phyloP scores from a whole-genome alignment of 2,888 invertebrate species.

The Noctua fimbriata region DNA sequence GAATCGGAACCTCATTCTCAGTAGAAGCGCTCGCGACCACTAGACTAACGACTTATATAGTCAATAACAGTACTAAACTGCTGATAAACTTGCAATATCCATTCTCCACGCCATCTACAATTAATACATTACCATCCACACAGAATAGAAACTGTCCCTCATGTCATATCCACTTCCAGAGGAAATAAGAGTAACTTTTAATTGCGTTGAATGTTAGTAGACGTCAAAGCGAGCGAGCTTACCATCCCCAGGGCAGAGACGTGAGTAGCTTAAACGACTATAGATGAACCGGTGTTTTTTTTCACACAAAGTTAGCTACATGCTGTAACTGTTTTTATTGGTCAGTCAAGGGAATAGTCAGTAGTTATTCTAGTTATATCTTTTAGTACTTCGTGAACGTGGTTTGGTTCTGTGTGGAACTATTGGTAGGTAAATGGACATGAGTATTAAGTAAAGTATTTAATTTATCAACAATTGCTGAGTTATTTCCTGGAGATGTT shows the following conservation, averaged over 20 bases:
- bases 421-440: neutral
- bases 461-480: neutral
- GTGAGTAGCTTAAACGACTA: slow-evolving; percentile 49
- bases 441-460: neutral
- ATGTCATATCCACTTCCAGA: slow-evolving; percentile 55
- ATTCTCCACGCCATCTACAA: neutral
- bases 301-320: slow-evolving; percentile 35
- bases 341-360: slow-evolving; percentile 36
- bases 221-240: slow-evolving; percentile 60
- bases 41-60: neutral
- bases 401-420: neutral
- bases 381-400: slow-evolving; percentile 23
- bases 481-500: no score
- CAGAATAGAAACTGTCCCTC: slow-evolving; percentile 50
- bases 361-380: slow-evolving; percentile 24
- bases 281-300: slow-evolving; percentile 35
- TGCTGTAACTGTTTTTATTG: slow-evolving; percentile 40
- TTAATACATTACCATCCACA: slow-evolving; percentile 13
- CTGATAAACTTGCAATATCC: neutral
- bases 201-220: slow-evolving; percentile 63
- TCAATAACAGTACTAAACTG: neutral
- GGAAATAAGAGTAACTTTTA: slow-evolving; percentile 68
- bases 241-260: slow-evolving; percentile 44
- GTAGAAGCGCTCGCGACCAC: neutral
- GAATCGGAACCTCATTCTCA: neutral